These are phyloP conservation scores for Cheirogaleus medius DNA, from an alignment of 2,113 vertebrate genomes.

Conservation along the genomic window DNA sequence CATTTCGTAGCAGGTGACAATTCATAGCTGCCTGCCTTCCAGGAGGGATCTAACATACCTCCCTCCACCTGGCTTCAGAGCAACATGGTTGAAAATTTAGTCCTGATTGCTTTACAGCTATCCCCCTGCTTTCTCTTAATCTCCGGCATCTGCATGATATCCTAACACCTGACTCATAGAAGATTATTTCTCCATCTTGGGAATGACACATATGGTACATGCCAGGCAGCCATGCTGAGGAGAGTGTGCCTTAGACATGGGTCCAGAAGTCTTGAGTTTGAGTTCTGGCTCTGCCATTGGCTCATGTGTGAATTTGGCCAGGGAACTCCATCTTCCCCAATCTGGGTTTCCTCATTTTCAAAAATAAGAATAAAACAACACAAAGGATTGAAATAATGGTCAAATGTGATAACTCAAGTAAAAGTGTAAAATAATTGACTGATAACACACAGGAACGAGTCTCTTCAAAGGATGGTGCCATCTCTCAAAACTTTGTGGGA, in stretches of 20 bases:
- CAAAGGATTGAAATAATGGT: neutral
- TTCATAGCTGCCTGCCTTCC: neutral
- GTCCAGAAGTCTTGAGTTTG: neutral
- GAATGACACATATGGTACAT: accelerated
- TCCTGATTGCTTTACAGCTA: neutral
- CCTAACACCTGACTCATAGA: neutral
- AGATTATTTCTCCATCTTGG: neutral
- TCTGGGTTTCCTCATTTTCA: neutral
- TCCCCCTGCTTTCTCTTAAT: neutral
- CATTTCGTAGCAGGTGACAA: neutral
- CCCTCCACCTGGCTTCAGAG: accelerated
- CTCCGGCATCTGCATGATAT: neutral
- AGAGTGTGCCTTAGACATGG: neutral
- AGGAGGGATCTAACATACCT: accelerated
- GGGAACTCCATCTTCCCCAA: neutral
- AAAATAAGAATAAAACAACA: neutral
- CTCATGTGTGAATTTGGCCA: neutral
- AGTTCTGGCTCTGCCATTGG: neutral
- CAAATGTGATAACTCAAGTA: neutral
- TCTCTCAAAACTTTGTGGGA: neutral
- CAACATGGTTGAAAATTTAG: neutral
- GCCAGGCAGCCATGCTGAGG: neutral
- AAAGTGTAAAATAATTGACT: neutral
- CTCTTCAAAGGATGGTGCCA: neutral
- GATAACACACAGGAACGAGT: neutral